These are phyloP conservation scores for Clitarchus hookeri DNA, from an alignment of 2,888 invertebrate species.

Conservation along the genomic window DNA sequence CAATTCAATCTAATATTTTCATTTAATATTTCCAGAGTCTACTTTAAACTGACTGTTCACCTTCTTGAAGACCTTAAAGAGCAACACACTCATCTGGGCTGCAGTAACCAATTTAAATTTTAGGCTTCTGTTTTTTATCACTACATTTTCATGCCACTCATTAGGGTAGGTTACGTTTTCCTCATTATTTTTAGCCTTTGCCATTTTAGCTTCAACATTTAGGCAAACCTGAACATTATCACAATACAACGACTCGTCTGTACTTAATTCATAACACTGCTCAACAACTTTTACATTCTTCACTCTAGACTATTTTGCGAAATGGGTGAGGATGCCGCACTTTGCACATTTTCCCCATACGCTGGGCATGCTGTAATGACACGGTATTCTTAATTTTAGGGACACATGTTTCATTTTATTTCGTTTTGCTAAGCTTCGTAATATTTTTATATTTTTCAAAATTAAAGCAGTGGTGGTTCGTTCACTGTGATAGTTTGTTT, in stretches of 20 bases:
- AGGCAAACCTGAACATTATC: neutral
- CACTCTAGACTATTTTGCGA: no score
- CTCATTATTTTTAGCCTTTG: neutral
- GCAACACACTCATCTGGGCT: neutral
- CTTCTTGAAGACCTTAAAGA: neutral
- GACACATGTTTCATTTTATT: no score
- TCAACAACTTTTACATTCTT: neutral
- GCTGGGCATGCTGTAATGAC: no score
- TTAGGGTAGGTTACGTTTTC: neutral
- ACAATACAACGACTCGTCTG: neutral
- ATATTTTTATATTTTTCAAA: no score
- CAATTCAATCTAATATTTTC: neutral
- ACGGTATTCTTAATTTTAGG: no score
- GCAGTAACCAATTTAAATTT: neutral
- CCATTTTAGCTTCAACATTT: neutral
- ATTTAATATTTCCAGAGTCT: neutral
- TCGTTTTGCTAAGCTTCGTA: no score
- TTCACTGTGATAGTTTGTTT: no score
- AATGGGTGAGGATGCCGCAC: no score
- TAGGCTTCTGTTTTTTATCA: neutral
- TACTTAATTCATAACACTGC: neutral
- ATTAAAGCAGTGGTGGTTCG: no score
- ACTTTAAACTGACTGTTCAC: neutral
- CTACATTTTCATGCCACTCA: neutral
- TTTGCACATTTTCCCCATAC: neutral